Percentiles rank a stretch among this genome's conserved stretches.
Conservation (phyloP, 2,888 invertebrate species). For the Phyto melanocephala region DNA sequence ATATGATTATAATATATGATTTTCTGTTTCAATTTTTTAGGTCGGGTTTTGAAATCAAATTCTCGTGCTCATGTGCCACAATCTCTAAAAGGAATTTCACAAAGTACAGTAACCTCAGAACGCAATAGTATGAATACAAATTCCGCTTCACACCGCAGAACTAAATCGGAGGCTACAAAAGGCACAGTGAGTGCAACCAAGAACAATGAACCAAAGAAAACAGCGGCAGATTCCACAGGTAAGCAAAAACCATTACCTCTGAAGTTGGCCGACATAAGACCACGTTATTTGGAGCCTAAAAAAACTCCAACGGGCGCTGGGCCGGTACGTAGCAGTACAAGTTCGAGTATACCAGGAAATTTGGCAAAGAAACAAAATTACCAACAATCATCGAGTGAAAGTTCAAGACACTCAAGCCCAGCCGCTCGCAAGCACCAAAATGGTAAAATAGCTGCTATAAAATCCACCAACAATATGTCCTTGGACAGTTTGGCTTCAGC, state of each 20-base stretch:
- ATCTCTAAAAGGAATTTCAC: conserved; percentile 69
- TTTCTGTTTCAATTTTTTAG: conserved; percentile 63
- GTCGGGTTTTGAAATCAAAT: conserved; percentile 76
- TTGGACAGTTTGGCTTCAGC: conserved; percentile 77
- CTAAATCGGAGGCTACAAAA: conserved; percentile 77
- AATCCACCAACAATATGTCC: conserved; percentile 77
- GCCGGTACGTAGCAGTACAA: conserved; percentile 76
- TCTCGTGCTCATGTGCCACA: conserved; percentile 77
- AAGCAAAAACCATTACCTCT: conserved; percentile 66
- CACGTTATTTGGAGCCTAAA: conserved; percentile 83
- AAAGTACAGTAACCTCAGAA: conserved; percentile 68
- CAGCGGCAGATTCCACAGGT: conserved; percentile 35
- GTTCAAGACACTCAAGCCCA: conserved; percentile 76
- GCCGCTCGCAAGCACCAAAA: conserved; percentile 71
- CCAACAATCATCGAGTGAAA: conserved; percentile 78
- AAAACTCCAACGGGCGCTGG: conserved; percentile 69
- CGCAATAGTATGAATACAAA: conserved; percentile 69
- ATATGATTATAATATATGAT: background rate
- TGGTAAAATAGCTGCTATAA: conserved; percentile 67
- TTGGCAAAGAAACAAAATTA: conserved; percentile 71
- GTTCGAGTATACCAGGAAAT: conserved; percentile 74
- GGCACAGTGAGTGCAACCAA: conserved; percentile 34
- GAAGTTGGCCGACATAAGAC: conserved; percentile 77
- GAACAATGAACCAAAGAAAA: conserved; percentile 51
- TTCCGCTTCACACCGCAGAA: conserved; percentile 72